Evolutionary conservation across 2,797 vertebrate species (phyloP), one percentile per base, ranked within the genome.

Genomic region (Smutsia temminckii): DNA sequence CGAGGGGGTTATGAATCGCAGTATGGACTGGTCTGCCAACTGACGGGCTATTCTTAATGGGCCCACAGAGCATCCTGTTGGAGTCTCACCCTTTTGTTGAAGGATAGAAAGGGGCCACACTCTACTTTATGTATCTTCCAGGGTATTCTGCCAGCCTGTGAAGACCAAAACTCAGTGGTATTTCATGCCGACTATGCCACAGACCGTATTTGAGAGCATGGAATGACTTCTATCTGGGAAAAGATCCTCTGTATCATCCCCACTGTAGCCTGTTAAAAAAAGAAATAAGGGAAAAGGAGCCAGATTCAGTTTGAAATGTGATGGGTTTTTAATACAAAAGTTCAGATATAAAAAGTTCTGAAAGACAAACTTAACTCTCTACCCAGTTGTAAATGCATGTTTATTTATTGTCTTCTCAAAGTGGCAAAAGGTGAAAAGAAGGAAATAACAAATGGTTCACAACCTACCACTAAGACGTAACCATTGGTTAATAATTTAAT

Each of bases 301-400:
- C 49, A 55, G 79, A 53, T 7, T 34, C 34, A 85, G 40, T 13
- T 72, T 88, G 75, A 93, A 90, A 69, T 71, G 32, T 46, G 32
- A 46, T 85, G 87, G 72, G 53, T 63, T 87, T 75, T 90, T 66
- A 94, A 64, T 57, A 64, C 29, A 61, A 94, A 94, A 55, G 17
- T 88, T 27, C 51, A 86, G 55, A 94, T 88, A 55, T 77, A 51
- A 85, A 79, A 90, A 13, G 12, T 71, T 87, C n/a, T 85, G 68
- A 40, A 78, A 69, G 79, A 17, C 25, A n/a, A 91, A 49, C 11
- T 21, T 78, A 74, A 13, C 17, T 34, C n/a, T 2, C 4, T 57
- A 40, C 29, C 16, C 18, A 46, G 23, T 40, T 77, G 21, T 49
- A 94, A 75, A 74, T 79, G 53, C 18, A 20, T 51, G 7, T n/a